Base-by-base conservation (phyloP, 2,888 invertebrate genomes). In the Synanthedon formicaeformis region DNA sequence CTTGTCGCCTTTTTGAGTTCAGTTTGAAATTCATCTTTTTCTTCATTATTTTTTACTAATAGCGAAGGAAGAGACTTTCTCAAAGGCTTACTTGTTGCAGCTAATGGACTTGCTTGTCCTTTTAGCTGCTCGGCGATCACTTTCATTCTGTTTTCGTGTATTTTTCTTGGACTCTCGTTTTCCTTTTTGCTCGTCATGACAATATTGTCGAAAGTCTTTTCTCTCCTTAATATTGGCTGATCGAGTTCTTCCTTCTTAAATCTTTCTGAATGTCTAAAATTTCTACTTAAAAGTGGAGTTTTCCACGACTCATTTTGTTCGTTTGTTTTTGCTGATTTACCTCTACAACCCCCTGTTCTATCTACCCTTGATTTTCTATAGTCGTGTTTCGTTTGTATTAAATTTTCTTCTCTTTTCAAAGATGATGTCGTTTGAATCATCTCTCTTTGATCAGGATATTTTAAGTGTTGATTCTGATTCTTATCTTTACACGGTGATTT, bases 21-120 rank as follows among this genome's bases (percentile, higher is more conserved):
- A 53, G 78, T 73, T 78, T 85, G 86, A 81, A 88, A 88, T 77
- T 88, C 87, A 75, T 86, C 85, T 78, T 86, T 86, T 82, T 84
- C 87, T 79, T 84, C 86, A 78, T 73, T 87, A 83, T 78, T 78
- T 67, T 81, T 84, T 34, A 60, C 57, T 70, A 86, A 79, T 85
- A 86, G 79, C 73, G 86, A 86, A 81, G 86, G 86, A 81, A 85
- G 86, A 82, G 86, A 86, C 82, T 87, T 86, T 78, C 83, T 83
- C 66, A 86, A 73, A 62, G 84, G 85, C 65, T 81, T 78, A 58
- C 69, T 76, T 60, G 69, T 75, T 50, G 75, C 73, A 56, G 77
- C 73, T 57, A 81, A 58, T 48, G 77, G 78, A 60, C 71, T 79
- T 18, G 76, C 60, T 57, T 74, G 78, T 52, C 62, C 67, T 62